A percentile compares a stretch with the other conserved stretches of the same genome.
These are phyloP conservation scores for Mesembrinibis cayennensis DNA, from an alignment of 2,113 vertebrate genomes.

Conservation along the genomic window DNA sequence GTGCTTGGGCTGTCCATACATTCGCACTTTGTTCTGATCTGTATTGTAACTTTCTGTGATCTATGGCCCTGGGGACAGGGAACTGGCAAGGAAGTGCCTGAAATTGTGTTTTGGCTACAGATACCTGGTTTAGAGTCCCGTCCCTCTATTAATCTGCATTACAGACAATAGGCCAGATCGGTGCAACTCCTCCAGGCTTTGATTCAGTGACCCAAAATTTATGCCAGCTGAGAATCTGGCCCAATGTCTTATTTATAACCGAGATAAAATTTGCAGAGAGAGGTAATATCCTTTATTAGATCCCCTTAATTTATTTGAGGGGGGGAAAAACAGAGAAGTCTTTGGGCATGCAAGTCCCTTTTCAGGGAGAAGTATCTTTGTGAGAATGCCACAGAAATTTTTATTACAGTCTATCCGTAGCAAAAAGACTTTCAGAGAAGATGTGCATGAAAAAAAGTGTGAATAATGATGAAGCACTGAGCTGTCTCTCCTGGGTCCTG, in stretches of 20 bases:
- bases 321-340: not conserved
- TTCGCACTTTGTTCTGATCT: not conserved
- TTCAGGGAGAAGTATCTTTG: not conserved
- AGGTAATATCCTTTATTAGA: not conserved
- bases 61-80: not conserved
- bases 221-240: constrained; percentile 1
- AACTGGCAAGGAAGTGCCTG: not conserved
- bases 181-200: not conserved
- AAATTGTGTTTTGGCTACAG: not conserved
- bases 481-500: not conserved
- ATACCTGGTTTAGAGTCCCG: not conserved
- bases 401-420: not conserved
- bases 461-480: not conserved
- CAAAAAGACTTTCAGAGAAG: not conserved
- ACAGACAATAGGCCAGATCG: not conserved
- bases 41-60: not conserved
- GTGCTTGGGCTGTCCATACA: not conserved
- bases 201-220: not conserved
- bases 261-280: not conserved
- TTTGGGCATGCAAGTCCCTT: not conserved
- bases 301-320: not conserved
- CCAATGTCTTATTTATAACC: not conserved
- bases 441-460: not conserved
- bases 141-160: not conserved
- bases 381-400: not conserved